These are phyloP conservation scores for Ptychoptera albimana DNA, from an alignment of 2,888 invertebrate species.

Conservation along the genomic window DNA sequence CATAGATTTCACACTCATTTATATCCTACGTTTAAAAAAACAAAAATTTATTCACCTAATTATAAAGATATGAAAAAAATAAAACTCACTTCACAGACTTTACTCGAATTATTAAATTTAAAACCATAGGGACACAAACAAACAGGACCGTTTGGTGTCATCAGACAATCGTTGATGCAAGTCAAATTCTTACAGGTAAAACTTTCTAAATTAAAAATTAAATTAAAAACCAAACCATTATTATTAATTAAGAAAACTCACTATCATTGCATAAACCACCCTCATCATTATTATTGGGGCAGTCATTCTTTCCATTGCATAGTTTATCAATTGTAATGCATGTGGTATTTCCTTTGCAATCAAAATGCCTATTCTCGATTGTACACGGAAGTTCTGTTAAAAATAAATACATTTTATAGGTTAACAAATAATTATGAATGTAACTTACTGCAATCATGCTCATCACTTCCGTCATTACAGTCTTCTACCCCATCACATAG, in stretches of 20 bases:
- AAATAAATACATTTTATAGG: too few relatives aligned
- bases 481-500: constrained; percentile 39
- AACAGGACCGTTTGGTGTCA: constrained; percentile 32
- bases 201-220: background rate
- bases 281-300: constrained; percentile 48
- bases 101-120: constrained; percentile 13
- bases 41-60: constrained; percentile 30
- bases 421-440: too few relatives aligned
- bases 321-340: constrained; percentile 36
- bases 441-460: constrained; percentile 34
- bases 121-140: constrained; percentile 41
- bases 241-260: background rate
- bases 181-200: constrained; percentile 17
- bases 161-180: constrained; percentile 26
- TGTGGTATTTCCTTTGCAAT: constrained; percentile 35
- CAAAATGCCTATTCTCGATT: constrained; percentile 31
- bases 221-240: background rate
- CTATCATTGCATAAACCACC: constrained; percentile 25
- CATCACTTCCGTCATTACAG: constrained; percentile 40
- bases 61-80: background rate
- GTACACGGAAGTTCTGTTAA: constrained; percentile 31
- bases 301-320: constrained; percentile 40
- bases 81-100: constrained; percentile 15
- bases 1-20: constrained; percentile 45
- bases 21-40: constrained; percentile 29